Evolutionary conservation across 1,140 invertebrate species (phyloP).

Genomic region (Monochamus saltuarius): DNA sequence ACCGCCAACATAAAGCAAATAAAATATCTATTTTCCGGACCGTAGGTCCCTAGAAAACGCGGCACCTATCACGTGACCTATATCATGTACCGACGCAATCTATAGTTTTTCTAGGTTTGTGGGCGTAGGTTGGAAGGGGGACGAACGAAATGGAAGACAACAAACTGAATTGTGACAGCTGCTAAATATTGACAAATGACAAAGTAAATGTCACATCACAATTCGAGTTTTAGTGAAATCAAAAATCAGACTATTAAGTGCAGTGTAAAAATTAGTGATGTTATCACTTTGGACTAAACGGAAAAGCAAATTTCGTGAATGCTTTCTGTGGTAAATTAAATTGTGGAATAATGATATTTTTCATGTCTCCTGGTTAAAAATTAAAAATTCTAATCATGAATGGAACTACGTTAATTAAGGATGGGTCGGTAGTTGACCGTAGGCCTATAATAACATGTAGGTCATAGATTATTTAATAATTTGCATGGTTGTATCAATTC

Average conservation of each 20-base stretch:
- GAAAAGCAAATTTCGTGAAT: background rate
- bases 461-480: conserved; percentile 28
- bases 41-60: no score
- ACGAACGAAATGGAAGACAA: no score
- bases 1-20: no score
- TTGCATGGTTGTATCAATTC: conserved; percentile 18
- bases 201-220: background rate
- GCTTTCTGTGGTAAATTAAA: background rate
- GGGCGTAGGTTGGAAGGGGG: no score
- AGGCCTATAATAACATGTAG: conserved; percentile 47
- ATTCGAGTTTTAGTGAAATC: background rate
- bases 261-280: background rate
- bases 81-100: no score
- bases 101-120: no score
- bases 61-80: no score
- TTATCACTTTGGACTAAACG: background rate
- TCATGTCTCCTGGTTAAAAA: conserved; percentile 27
- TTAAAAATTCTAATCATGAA: conserved; percentile 22
- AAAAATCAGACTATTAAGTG: conserved; percentile 1
- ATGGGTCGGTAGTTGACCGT: conserved; percentile 34
- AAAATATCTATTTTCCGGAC: no score
- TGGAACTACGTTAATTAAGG: conserved; percentile 23
- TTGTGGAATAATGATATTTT: conserved; percentile 25
- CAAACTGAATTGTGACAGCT: background rate
- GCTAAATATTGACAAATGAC: background rate